A percentile compares a stretch with the other conserved stretches of the same genome.
phyloP scores from a whole-genome alignment of 2,113 vertebrate species.

The Leptosomus discolor region DNA sequence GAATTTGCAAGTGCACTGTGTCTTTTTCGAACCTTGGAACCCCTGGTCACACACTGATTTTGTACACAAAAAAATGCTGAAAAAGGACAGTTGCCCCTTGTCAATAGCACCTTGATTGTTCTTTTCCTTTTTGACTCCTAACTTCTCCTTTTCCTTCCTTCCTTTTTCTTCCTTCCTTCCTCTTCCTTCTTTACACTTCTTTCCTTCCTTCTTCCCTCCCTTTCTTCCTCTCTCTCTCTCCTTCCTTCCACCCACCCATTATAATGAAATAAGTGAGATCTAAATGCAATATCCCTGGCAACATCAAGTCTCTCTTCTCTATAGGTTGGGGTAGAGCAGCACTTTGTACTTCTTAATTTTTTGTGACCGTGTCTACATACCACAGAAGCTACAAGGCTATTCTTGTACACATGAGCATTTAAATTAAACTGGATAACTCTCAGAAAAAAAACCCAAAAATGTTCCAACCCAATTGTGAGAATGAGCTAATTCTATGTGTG shows the following conservation, averaged over 20 bases:
- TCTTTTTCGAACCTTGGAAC: background rate
- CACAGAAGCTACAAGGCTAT: conserved; percentile 11
- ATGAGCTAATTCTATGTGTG: background rate
- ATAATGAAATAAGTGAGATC: background rate
- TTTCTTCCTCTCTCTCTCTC: background rate
- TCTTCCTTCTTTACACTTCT: background rate
- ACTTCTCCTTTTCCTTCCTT: background rate
- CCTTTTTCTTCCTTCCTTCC: background rate
- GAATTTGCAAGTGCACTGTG: background rate
- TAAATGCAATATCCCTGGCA: background rate
- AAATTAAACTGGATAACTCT: background rate
- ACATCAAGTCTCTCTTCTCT: background rate
- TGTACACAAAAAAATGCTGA: background rate
- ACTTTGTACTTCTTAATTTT: background rate
- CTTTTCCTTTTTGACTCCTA: background rate
- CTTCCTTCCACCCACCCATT: background rate
- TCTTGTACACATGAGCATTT: background rate
- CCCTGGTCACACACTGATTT: background rate
- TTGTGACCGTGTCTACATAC: conserved; percentile 3
- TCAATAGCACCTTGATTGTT: background rate
- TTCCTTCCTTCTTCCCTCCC: no score
- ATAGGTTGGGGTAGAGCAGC: background rate
- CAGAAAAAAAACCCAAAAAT: background rate
- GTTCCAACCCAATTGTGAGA: background rate
- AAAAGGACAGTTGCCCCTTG: background rate